phyloP scores from a whole-genome alignment of 2,113 vertebrate genomes.

The Heteronetta atricapilla region DNA sequence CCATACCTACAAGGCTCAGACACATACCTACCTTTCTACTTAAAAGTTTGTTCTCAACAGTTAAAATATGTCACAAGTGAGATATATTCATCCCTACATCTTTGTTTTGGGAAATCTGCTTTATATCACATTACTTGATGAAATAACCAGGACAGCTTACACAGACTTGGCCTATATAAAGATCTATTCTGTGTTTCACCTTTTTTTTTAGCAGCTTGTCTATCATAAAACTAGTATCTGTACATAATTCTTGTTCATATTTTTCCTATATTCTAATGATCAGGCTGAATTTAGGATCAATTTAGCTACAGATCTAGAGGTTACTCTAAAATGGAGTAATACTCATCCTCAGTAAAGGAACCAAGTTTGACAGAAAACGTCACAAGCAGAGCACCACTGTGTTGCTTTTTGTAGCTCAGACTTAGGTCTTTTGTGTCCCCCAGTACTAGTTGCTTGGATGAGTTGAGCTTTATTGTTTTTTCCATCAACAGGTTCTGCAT shows the following conservation, averaged over 20 bases:
- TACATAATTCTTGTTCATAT: neutral
- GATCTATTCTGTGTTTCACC: neutral
- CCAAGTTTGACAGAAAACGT: neutral
- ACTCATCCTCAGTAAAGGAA: neutral
- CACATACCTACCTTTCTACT: neutral
- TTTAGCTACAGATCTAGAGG: neutral
- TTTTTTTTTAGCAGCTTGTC: neutral
- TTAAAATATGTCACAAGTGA: neutral
- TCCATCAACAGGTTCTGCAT: neutral
- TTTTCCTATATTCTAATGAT: neutral
- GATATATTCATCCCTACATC: neutral
- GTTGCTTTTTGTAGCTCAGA: neutral
- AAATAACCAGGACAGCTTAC: neutral
- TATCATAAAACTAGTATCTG: neutral
- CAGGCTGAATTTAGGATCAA: neutral
- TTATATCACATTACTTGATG: neutral
- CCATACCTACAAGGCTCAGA: neutral
- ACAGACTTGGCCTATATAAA: neutral
- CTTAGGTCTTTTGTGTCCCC: neutral
- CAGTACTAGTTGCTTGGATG: neutral
- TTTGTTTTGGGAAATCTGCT: neutral
- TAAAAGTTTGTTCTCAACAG: neutral
- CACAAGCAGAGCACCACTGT: too few species aligned
- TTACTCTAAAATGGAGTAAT: neutral
- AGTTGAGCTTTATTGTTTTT: neutral